These are phyloP conservation scores for Syncerus caffer DNA, from an alignment of 2,797 vertebrate genomes.

Conservation along the genomic window DNA sequence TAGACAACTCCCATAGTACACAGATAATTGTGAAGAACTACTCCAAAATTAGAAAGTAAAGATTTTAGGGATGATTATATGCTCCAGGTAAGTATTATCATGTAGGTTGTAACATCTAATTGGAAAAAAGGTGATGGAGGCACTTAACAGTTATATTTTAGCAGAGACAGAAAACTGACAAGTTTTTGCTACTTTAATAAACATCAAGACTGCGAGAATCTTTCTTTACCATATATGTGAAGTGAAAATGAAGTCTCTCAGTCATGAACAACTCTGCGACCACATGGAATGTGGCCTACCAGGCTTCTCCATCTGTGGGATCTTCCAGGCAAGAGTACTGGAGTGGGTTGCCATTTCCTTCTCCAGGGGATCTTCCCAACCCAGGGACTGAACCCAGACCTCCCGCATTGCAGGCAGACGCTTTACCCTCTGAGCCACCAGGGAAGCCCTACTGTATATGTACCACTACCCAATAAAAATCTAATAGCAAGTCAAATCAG, in stretches of 20 bases:
- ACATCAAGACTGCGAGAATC: not conserved
- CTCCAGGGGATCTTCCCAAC: not conserved
- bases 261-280: fast-evolving
- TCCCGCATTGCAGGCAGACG: fast-evolving
- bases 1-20: not conserved
- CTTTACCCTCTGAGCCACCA: not conserved
- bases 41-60: not conserved
- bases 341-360: not conserved
- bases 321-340: not conserved
- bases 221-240: not conserved
- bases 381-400: not conserved
- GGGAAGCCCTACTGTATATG: not conserved
- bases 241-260: not conserved
- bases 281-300: not conserved
- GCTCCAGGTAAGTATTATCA: not conserved
- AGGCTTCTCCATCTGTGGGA: not conserved
- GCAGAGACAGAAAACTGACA: not conserved
- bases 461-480: not conserved
- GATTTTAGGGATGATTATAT: not conserved
- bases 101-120: not conserved
- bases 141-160: not conserved
- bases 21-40: not conserved
- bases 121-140: not conserved
- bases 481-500: not conserved
- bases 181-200: not conserved